Evolutionary conservation across 2,888 invertebrate species (phyloP), one percentile per base, ranked within the genome.

Genomic region (Criorhina ranunculi): DNA sequence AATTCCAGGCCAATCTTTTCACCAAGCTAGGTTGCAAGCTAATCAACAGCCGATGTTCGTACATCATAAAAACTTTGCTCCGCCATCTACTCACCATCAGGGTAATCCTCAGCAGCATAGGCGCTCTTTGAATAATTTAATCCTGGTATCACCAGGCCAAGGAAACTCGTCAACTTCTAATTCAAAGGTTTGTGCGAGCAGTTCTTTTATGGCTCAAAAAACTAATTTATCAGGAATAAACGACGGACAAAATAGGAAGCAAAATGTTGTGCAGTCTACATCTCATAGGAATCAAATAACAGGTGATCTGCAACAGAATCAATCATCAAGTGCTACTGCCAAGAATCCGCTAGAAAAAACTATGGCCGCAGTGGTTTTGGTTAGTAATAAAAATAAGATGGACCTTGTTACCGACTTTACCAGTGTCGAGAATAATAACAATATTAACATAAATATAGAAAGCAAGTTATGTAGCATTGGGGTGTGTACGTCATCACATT

Each of bases 51-150:
- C 75, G 60, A 86, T 87, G 44, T 87, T 88, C 37, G 82, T 77
- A 17, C 88, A 87, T 19, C 87, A 86, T 15, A 77, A 87, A n/a
- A 87, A 88, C 5, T 79, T 79, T 33, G 35, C 19, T 5, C 35
- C 73, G 0, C 24, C 70, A 53, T 55, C 80, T 15, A 15, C 46
- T n/a, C 81, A 75, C 15, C 83, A 77, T 9, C 81, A 66, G 33
- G 57, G 37, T 19, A 60, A 73, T 9, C 78, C 86, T 35, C 85
- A 73, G 24, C 86, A 86, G 17, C 90, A 90, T 87, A 88, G 91
- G 35, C 90, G 91, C 17, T 92, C 92, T n/a, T 86, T 92, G 0
- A 92, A 90, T 75, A 92, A 91, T 88, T 87, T 92, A 53, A 91
- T 91, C 82, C 88, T 91, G 46, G 90, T 91, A 5, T 87, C 91